Conservation (phyloP, 2,113 vertebrate species). For the Dipodomys spectabilis region DNA sequence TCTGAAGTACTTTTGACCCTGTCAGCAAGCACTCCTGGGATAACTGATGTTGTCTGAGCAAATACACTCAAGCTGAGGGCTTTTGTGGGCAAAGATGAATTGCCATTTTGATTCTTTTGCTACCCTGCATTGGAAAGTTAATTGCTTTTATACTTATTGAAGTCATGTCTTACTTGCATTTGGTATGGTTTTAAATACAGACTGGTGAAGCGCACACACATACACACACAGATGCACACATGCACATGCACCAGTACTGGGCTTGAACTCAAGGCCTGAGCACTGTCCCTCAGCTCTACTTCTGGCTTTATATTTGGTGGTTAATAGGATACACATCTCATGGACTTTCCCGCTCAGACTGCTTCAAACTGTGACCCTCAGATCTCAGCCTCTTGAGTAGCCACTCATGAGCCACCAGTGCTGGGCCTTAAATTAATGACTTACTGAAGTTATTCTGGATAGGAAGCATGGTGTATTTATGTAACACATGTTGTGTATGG, state of each 20-base stretch:
- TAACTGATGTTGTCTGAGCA: constrained; percentile 64
- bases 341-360: too few species aligned
- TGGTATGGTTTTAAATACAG: constrained; percentile 27
- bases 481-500: neutral
- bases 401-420: too few species aligned
- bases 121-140: neutral
- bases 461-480: neutral
- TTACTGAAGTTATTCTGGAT: neutral
- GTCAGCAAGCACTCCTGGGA: neutral
- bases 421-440: neutral
- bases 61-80: constrained; percentile 49
- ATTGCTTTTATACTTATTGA: neutral
- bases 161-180: constrained; percentile 39
- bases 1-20: neutral
- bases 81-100: constrained; percentile 54
- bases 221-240: too few species aligned
- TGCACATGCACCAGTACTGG: too few species aligned
- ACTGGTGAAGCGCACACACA: too few species aligned
- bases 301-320: too few species aligned
- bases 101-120: constrained; percentile 33
- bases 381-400: too few species aligned
- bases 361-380: too few species aligned
- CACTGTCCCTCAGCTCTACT: too few species aligned
- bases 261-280: too few species aligned
- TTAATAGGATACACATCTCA: too few species aligned